A percentile compares a stretch with the other conserved stretches of the same genome.
These are phyloP conservation scores for Caenorhabditis remanei DNA, from an alignment of 1,140 invertebrate genomes.

Conservation along the genomic window DNA sequence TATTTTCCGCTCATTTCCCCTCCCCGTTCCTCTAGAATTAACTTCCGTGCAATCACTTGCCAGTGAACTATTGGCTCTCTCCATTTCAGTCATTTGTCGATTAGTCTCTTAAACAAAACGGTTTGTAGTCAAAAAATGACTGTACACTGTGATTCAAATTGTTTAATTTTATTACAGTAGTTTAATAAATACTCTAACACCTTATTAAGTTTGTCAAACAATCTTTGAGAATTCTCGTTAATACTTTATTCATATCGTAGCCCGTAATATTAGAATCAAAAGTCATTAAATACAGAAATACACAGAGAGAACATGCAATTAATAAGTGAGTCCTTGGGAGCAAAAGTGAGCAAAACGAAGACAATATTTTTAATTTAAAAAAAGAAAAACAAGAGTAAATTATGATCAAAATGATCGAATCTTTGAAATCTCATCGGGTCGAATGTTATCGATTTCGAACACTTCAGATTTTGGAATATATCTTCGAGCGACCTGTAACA, in stretches of 20 bases:
- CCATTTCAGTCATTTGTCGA: background rate
- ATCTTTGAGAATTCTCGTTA: too few species aligned
- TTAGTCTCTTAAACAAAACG: slow-evolving; percentile 9
- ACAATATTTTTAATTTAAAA: too few species aligned
- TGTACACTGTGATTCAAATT: background rate
- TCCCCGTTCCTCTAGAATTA: background rate
- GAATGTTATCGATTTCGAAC: slow-evolving; percentile 39
- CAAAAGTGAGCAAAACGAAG: slow-evolving; percentile 12
- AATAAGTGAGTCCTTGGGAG: slow-evolving; percentile 17
- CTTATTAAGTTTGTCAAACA: too few species aligned
- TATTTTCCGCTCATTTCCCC: background rate
- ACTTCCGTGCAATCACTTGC: slow-evolving; percentile 28
- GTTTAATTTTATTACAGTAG: too few species aligned
- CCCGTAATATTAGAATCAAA: background rate
- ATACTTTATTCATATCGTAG: background rate
- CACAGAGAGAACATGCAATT: background rate
- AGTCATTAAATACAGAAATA: slow-evolving; percentile 16
- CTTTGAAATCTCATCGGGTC: slow-evolving; percentile 12
- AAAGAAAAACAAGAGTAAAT: too few species aligned
- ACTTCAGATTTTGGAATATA: slow-evolving; percentile 9
- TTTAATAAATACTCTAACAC: too few species aligned
- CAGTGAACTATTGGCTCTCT: background rate
- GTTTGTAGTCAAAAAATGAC: background rate
- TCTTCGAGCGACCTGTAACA: background rate
- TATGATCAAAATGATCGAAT: background rate